Base-by-base conservation (phyloP, 2,113 vertebrate genomes). In the Butastur rufipennis region DNA sequence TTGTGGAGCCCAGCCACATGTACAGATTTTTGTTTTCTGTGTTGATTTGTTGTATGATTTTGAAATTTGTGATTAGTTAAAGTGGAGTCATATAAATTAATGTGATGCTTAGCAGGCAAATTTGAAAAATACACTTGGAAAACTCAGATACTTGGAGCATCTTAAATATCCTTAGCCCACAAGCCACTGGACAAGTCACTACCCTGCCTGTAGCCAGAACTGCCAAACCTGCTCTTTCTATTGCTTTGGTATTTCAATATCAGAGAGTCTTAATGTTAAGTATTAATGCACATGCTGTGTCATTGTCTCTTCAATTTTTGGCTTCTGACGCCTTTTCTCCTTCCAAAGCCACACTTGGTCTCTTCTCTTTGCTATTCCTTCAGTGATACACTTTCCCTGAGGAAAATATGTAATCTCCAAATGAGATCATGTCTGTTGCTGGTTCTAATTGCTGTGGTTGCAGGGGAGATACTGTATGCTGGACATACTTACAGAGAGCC, bases 341-440 rank as follows among this genome's bases (percentile, higher is more conserved):
- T 59, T 81, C 43, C n/a, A 43, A 6, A n/a, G 45, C 38, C 29
- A 36, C 38, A 18, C 23, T 32, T 4, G 4, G 21, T 59, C 17
- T 66, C 34, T 81, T 86, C 48, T 65, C 25, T 73, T 79, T 67
- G 36, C 55, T 78, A 10, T 59, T 72, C 26, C 47, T 87, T 78
- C 81, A 63, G 4, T 65, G 40, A 75, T 29, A 45, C 3, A 5
- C 62, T 81, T 89, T 93, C 81, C 43, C 70, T 38, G 45, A 96
- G 88, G 81, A 93, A 66, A 85, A 73, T 61, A 26, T 38, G 32
- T 92, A 42, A 61, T 61, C 52, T 88, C 32, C 38, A 80, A 38
- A 83, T 94, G 90, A 95, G 85, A 81, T 92, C 66, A 88, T 83
- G 79, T 88, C 88, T 95, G 3, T 58, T 55, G 55, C 81, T 92